Conservation (phyloP, 1,140 invertebrate species). For the Copidosoma floridanum region DNA sequence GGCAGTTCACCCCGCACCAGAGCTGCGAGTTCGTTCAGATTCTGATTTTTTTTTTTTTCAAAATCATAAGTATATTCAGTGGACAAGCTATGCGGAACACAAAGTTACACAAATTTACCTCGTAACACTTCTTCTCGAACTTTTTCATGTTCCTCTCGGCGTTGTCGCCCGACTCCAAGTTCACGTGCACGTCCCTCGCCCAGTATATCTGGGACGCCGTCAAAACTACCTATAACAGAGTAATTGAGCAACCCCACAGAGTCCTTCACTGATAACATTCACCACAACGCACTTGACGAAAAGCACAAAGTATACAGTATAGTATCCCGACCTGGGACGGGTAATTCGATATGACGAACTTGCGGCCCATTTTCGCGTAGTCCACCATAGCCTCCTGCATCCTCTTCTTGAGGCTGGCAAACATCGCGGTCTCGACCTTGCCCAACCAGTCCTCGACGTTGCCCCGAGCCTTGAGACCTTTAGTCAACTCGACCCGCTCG, state of each 20-base stretch:
- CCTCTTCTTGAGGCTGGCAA: slow-evolving; percentile 67
- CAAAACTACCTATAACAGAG: slow-evolving; percentile 69
- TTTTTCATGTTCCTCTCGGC: slow-evolving; percentile 58
- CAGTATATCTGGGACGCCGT: slow-evolving; percentile 86
- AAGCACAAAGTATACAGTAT: no score
- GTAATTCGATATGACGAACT: slow-evolving; percentile 64
- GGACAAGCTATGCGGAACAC: no score
- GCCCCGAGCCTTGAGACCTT: slow-evolving; percentile 80
- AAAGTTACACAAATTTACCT: slow-evolving; percentile 41
- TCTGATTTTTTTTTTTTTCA: slow-evolving; percentile 52
- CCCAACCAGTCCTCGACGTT: slow-evolving; percentile 87
- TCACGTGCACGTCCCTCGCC: slow-evolving; percentile 72
- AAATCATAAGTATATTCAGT: no score
- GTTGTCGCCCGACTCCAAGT: slow-evolving; percentile 60
- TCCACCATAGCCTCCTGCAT: slow-evolving; percentile 74
- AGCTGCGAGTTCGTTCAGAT: slow-evolving; percentile 75
- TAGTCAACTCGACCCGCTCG: slow-evolving; percentile 73
- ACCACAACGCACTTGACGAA: no score
- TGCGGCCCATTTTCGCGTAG: slow-evolving; percentile 57
- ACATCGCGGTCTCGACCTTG: slow-evolving; percentile 85
- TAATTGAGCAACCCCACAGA: no score
- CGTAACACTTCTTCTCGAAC: slow-evolving; percentile 70
- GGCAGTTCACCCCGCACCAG: slow-evolving; percentile 72
- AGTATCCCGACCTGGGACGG: slow-evolving; percentile 66
- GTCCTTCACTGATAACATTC: no score